Evolutionary conservation across 2,797 vertebrate species (phyloP), one percentile per base, ranked within the genome.

Genomic region (Acanthiza pusilla): DNA sequence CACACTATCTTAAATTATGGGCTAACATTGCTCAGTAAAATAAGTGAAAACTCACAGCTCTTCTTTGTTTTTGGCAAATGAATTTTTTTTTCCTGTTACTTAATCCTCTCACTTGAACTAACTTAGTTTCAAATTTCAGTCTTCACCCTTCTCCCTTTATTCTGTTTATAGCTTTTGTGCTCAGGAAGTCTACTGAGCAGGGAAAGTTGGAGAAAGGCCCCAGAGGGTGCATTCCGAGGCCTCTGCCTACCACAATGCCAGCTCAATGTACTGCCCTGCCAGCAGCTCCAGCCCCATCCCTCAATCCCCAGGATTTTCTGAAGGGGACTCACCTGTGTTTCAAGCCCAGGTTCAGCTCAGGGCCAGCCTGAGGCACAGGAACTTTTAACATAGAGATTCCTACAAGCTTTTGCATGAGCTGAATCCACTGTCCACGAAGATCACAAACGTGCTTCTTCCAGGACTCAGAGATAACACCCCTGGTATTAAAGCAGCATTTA

Each of bases 1-100:
- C 67, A 96, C 29, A 91, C 96, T 88, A 79, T 95, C 97, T 98
- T 96, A 97, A 98, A 97, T 96, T 91, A 97, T 93, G 96, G 96
- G 97, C 98, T 98, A 95, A 96, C 91, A 93, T 96, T 96, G 95
- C 95, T 83, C 81, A 68, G 96, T 78, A 96, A 97, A 97, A 94
- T 96, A 97, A 96, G 96, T 63, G 96, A 94, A 97, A 97, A 97
- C 97, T 96, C 89, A 55, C 93, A 66, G 92, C 92, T 97, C 96
- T 95, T 94, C 96, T 94, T 97, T 96, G 94, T 96, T 97, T 97
- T 97, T 97, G 97, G 94, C 95, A 97, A 97, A 97, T 50, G 67
- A 97, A 96, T 51, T 92, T 85, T 93, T 96, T 79, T 68, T 92
- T 40, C 85, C 54, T 38, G 63, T 91, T 93, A 86, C 88, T 95